phyloP scores from a whole-genome alignment of 2,888 invertebrate genomes.

The Adineta ricciae region DNA sequence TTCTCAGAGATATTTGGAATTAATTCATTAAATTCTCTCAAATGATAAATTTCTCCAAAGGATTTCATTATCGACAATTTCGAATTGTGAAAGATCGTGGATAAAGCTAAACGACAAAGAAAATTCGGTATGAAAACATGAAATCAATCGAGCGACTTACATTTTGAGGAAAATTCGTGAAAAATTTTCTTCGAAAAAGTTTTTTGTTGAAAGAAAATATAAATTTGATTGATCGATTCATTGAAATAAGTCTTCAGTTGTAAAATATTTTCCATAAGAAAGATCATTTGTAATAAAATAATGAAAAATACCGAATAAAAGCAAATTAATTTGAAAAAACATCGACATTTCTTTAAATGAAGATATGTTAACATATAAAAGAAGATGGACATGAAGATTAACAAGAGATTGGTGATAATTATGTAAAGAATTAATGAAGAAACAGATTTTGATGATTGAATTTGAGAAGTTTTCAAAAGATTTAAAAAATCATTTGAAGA shows the following conservation, averaged over 20 bases:
- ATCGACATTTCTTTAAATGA: not conserved
- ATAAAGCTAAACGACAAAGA: too few relatives aligned
- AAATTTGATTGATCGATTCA: not conserved
- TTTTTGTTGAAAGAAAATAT: not conserved
- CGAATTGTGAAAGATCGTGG: not conserved
- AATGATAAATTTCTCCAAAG: not conserved
- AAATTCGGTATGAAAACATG: too few relatives aligned
- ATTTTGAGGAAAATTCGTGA: not conserved
- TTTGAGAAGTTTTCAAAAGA: not conserved
- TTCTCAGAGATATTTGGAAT: not conserved
- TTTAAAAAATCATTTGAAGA: not conserved
- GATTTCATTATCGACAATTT: not conserved
- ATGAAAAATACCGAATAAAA: too few relatives aligned
- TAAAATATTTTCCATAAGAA: too few relatives aligned
- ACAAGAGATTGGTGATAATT: too few relatives aligned
- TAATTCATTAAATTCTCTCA: not conserved
- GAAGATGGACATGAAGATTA: not conserved
- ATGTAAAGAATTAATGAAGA: too few relatives aligned
- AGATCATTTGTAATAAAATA: too few relatives aligned
- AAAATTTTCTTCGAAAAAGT: not conserved
- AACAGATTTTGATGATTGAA: not conserved
- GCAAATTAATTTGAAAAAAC: too few relatives aligned
- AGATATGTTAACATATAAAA: not conserved
- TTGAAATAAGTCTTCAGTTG: not conserved
- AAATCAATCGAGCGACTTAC: too few relatives aligned